Base-by-base conservation (phyloP, 1,140 invertebrate species). In the Megalonaias nervosa region DNA sequence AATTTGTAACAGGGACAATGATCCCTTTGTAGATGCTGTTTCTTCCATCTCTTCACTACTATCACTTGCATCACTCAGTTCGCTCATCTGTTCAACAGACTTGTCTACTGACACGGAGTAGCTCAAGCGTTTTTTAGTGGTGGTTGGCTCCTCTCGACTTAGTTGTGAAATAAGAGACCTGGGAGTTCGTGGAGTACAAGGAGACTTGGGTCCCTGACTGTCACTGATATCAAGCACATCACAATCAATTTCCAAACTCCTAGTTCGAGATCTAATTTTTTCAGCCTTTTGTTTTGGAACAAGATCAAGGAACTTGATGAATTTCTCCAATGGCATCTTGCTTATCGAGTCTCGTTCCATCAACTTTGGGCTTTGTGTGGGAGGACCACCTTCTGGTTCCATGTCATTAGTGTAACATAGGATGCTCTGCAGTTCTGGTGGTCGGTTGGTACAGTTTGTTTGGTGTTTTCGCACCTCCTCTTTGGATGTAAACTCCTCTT, bases 141-240 rank as follows among this genome's bases (percentile, higher is more conserved):
- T 64, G n/a, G 38, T 48, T 48, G 81, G 81, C 15, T 81, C 83
- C 62, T 88, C 87, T n/a, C 83, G 79, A 66, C 84, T 88, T 4
- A 88, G 67, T 67, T 88, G 87, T 21, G 88, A 89, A 9, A 89
- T 86, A 15, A 89, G 81, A 23, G 83, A 84, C 70, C 86, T 89
- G 56, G 88, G 88, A 11, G 88, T 88, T 15, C 85, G 73, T 58
- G 87, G 87, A 23, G 85, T 83, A 31, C 79, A 77, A n/a, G 85
- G 86, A 15, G 86, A 85, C 15, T 84, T 69, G 2, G 85, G 84
- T 9, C 75, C 82, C 64, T 80, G 66, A 2, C 82, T 82, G 48
- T 87, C 84, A 58, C 82, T 80, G 19, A 84, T 74, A 66, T 88
- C 82, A 17, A 87, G 79, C 59, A 81, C 84, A 31, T 87, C 83